Conservation (phyloP, 2,888 invertebrate genomes). For the Serrognathus titanus region DNA sequence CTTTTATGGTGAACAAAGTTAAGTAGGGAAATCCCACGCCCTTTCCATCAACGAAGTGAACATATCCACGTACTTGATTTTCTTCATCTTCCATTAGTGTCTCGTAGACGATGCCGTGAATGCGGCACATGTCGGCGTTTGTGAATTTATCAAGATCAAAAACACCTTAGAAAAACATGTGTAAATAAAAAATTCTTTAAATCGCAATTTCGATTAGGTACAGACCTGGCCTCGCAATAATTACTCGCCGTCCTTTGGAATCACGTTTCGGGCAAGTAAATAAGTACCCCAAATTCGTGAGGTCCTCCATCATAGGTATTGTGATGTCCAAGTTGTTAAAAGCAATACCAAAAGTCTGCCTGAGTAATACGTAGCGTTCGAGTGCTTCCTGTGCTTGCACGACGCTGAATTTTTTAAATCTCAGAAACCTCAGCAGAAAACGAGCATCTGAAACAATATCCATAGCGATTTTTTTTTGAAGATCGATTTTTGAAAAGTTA, state of each 20-base stretch:
- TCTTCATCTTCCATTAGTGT: slow-evolving; percentile 79
- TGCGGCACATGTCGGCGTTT: slow-evolving; percentile 73
- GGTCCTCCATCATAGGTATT: slow-evolving; percentile 66
- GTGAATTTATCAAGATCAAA: slow-evolving; percentile 76
- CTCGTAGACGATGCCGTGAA: slow-evolving; percentile 74
- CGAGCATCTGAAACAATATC: slow-evolving; percentile 55
- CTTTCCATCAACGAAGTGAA: slow-evolving; percentile 73
- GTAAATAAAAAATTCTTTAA: not conserved
- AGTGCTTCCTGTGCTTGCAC: slow-evolving; percentile 75
- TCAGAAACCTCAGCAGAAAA: slow-evolving; percentile 71
- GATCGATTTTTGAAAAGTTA: too few species aligned
- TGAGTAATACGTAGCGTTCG: slow-evolving; percentile 71
- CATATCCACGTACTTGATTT: slow-evolving; percentile 73
- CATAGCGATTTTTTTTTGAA: too few species aligned
- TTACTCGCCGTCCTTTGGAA: slow-evolving; percentile 67
- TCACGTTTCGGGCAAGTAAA: slow-evolving; percentile 78
- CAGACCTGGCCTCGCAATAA: slow-evolving; percentile 74
- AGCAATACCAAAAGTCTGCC: slow-evolving; percentile 73
- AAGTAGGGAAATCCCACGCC: slow-evolving; percentile 73
- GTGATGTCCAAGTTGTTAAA: slow-evolving; percentile 71
- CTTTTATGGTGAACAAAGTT: slow-evolving; percentile 73
- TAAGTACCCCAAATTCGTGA: slow-evolving; percentile 70
- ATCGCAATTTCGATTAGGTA: slow-evolving; percentile 2
- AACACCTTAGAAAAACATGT: slow-evolving; percentile 57
- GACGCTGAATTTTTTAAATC: slow-evolving; percentile 78